Percentiles rank a stretch among this genome's conserved stretches.
These are phyloP conservation scores for Heliocidaris erythrogramma DNA, from an alignment of 35 echinoderm and acorn worm genomes.

Conservation along the genomic window DNA sequence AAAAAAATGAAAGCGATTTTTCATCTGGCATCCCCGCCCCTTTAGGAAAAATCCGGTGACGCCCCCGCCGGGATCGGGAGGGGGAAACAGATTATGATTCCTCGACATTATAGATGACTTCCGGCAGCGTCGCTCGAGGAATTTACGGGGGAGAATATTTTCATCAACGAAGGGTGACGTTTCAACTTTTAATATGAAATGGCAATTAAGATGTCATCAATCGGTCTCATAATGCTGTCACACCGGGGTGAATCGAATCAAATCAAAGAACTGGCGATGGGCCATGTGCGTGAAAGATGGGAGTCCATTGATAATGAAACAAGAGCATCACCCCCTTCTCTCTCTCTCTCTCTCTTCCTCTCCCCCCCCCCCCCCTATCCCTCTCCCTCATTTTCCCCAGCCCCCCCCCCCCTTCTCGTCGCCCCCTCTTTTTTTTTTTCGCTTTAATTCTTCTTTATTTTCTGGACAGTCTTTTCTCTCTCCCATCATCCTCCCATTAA, in stretches of 20 bases:
- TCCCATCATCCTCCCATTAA: too few species aligned
- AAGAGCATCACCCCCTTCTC: not conserved
- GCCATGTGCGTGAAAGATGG: not conserved
- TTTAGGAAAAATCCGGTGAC: not conserved
- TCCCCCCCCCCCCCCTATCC: too few species aligned
- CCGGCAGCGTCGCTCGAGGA: not conserved
- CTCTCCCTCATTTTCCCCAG: not conserved
- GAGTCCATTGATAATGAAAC: not conserved
- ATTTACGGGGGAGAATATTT: not conserved
- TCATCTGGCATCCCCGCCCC: not conserved
- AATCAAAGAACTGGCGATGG: too few species aligned
- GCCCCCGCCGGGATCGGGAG: not conserved
- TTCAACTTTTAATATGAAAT: not conserved
- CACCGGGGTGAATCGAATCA: too few species aligned
- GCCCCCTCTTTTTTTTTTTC: not conserved
- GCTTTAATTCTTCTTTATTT: too few species aligned
- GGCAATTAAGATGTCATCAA: slow-evolving; percentile 1
- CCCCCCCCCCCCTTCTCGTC: not conserved
- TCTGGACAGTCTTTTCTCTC: too few species aligned
- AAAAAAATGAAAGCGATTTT: too few species aligned
- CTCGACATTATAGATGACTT: not conserved
- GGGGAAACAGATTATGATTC: not conserved
- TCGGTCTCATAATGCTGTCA: not conserved
- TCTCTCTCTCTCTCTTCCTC: not conserved
- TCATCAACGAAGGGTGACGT: not conserved